A percentile compares a stretch with the other conserved stretches of the same genome.
These are phyloP conservation scores for Chirona hameri DNA, from an alignment of 2,888 invertebrate species.

Conservation along the genomic window DNA sequence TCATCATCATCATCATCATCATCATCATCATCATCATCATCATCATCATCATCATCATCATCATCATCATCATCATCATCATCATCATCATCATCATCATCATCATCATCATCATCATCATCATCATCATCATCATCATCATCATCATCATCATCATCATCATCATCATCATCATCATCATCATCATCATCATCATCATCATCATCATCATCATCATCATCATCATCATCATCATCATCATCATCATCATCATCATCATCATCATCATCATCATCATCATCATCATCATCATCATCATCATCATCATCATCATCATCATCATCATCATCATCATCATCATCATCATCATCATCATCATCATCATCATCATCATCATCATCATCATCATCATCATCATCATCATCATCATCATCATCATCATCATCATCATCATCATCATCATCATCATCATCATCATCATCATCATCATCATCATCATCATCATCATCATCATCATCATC, in stretches of 20 bases:
- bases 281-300: slow-evolving; percentile 22
- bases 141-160: slow-evolving; percentile 22
- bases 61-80: slow-evolving; percentile 22
- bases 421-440: slow-evolving; percentile 22
- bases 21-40: slow-evolving; percentile 22
- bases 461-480: slow-evolving; percentile 10
- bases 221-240: slow-evolving; percentile 22
- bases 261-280: slow-evolving; percentile 22
- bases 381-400: slow-evolving; percentile 22
- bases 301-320: slow-evolving; percentile 11
- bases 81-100: slow-evolving; percentile 22
- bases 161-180: slow-evolving; percentile 22
- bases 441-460: slow-evolving; percentile 22
- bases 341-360: slow-evolving; percentile 10
- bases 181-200: slow-evolving; percentile 22
- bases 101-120: slow-evolving; percentile 22
- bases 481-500: slow-evolving; percentile 10
- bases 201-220: slow-evolving; percentile 22
- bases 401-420: slow-evolving; percentile 22
- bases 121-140: slow-evolving; percentile 22
- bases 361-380: slow-evolving; percentile 22
- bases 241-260: slow-evolving; percentile 22
- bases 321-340: slow-evolving; percentile 22
- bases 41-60: slow-evolving; percentile 22
- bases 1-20: slow-evolving; percentile 22